A percentile compares a stretch with the other conserved stretches of the same genome.
Evolutionary conservation across 2,113 vertebrate species (phyloP).

Genomic region (Rynchops niger): DNA sequence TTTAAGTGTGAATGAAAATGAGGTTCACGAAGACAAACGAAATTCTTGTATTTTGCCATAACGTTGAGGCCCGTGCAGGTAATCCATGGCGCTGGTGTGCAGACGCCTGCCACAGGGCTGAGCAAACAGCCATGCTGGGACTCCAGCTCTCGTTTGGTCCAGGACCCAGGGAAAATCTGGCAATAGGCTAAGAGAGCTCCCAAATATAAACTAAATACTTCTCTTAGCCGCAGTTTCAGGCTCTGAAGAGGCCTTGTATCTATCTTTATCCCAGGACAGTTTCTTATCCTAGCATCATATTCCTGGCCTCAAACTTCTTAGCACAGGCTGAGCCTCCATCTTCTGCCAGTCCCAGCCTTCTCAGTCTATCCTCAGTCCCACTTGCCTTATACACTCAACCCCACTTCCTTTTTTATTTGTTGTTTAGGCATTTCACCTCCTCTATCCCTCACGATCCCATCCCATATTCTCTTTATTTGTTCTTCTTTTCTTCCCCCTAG

Average conservation of each 20-base stretch:
- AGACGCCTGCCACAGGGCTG: not conserved
- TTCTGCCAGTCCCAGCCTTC: not conserved
- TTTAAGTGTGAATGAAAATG: not conserved
- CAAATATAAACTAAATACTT: not conserved
- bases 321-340: not conserved
- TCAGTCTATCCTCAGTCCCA: not conserved
- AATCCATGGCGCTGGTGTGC: not conserved
- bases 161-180: not conserved
- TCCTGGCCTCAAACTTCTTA: not conserved
- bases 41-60: not conserved
- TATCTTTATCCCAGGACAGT: not conserved
- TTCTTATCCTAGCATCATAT: not conserved
- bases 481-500: not conserved
- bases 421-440: not conserved
- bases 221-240: not conserved
- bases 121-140: not conserved
- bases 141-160: not conserved
- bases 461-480: not conserved
- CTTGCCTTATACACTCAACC: not conserved
- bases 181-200: not conserved
- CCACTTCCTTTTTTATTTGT: not conserved
- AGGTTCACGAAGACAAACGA: not conserved
- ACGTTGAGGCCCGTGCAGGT: not conserved
- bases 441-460: accelerated
- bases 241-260: not conserved